Base-by-base conservation (phyloP, 2,797 vertebrate species). In the Gouania willdenowi region DNA sequence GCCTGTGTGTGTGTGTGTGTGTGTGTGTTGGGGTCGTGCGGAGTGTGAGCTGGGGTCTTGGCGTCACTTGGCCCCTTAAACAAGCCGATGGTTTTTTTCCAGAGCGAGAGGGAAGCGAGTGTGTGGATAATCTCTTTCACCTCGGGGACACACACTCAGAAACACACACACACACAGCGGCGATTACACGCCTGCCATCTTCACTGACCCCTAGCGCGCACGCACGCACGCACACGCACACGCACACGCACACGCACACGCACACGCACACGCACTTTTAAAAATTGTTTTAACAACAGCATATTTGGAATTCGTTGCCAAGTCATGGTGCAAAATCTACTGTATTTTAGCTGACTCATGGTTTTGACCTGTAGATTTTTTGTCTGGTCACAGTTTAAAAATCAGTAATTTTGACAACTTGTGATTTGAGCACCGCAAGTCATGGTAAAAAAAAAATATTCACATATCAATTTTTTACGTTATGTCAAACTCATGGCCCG, bases 51-150 rank as follows among this genome's bases (percentile, higher is more conserved):
- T 39, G 62, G 64, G 59, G 71, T 71, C 68, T 18, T 53, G 62
- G 71, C 67, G 53, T 67, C 69, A 55, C 45, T 68, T 47, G 74
- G 71, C 62, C 37, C 67, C 35, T 93, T 92, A 95, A 94, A 94
- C 92, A 91, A 91, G 64, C 70, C 66, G 87, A 89, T 75, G 88
- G 89, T 58, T 53, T 75, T 77, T 56, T 89, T 91, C 46, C 12
- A 41, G 40, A 26, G 41, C 21, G 43, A 50, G 46, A 23, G 45
- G 17, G 28, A 20, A 42, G 90, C 80, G 79, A 86, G 91, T 87
- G 91, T 89, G 90, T 87, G 81, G 91, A 90, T 81, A 91, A 91
- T 86, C 91, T 81, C 92, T 82, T 94, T 93, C 90, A 92, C 87
- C 90, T 91, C 82, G 46, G 69, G n/a, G 87, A 89, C 84, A 89